phyloP scores from a whole-genome alignment of 2,113 vertebrate species.

The Nothocercus nigrocapillus region DNA sequence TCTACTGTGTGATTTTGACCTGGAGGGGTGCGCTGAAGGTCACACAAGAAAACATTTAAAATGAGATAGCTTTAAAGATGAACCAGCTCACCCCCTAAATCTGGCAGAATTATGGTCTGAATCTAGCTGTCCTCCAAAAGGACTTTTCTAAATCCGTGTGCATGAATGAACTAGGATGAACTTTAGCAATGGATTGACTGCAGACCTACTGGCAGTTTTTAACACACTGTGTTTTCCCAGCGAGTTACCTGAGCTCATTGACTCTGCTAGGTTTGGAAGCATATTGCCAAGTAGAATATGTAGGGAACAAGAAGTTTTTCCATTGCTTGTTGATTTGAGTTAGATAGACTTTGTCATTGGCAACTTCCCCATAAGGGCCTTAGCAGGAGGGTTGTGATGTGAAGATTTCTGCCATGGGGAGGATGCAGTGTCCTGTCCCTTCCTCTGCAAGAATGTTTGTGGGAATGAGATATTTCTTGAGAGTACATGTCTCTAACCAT shows the following conservation, averaged over 20 bases:
- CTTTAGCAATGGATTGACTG: background rate
- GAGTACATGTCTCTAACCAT: background rate
- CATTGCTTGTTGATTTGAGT: background rate
- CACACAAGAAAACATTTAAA: constrained; percentile 19
- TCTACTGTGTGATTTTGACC: constrained; percentile 43
- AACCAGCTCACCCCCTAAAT: background rate
- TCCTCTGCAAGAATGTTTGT: background rate
- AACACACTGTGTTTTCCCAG: background rate
- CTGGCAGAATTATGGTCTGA: background rate
- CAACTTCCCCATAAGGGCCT: background rate
- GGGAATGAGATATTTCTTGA: background rate
- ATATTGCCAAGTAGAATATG: background rate
- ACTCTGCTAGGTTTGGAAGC: background rate
- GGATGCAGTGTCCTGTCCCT: background rate
- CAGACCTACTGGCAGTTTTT: background rate
- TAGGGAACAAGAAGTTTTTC: background rate
- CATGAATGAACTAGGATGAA: background rate
- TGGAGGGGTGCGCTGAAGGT: constrained; percentile 27
- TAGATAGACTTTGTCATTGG: background rate
- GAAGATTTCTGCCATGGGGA: background rate
- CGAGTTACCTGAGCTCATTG: background rate
- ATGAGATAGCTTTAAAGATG: background rate
- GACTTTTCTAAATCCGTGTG: background rate
- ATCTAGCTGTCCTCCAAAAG: background rate
- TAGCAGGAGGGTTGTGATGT: background rate